Evolutionary conservation across 2,888 invertebrate genomes (phyloP).

Genomic region (Macrosiphum euphorbiae): DNA sequence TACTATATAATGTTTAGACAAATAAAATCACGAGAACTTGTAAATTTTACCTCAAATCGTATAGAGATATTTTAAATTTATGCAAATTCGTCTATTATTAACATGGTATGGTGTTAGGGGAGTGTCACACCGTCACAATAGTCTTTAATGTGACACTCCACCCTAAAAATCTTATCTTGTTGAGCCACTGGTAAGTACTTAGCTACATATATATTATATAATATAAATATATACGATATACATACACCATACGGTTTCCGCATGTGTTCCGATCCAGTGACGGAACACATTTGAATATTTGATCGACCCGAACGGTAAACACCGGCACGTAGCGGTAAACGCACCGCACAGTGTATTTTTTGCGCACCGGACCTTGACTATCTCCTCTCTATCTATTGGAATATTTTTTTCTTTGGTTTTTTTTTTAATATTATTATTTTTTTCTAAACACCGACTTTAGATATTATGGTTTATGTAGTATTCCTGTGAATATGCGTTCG

Average conservation of each 20-base stretch:
- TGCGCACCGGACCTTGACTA: slow-evolving; percentile 58
- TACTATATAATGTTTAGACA: not conserved
- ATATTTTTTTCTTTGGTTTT: slow-evolving; percentile 28
- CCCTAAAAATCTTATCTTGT: not conserved
- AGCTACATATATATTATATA: not conserved
- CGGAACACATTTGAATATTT: slow-evolving; percentile 60
- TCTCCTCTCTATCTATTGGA: slow-evolving; percentile 40
- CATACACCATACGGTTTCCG: not conserved
- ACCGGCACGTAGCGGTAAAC: slow-evolving; percentile 59
- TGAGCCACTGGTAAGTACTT: not conserved
- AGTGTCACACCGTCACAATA: not conserved
- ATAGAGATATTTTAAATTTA: not conserved
- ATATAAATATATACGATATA: not conserved
- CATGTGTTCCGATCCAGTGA: slow-evolving; percentile 46
- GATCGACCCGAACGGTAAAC: slow-evolving; percentile 63
- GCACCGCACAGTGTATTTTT: slow-evolving; percentile 38
- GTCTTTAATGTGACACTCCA: not conserved
- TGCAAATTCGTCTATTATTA: not conserved
- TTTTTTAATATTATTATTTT: not conserved
- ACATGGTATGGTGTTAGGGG: not conserved
- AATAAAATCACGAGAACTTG: not conserved
- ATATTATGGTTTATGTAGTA: not conserved
- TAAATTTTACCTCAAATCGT: not conserved
- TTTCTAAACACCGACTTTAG: not conserved
- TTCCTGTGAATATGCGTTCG: not conserved